Conservation (phyloP, 92 coral and sea anemone species). For the Galaxea fascicularis region DNA sequence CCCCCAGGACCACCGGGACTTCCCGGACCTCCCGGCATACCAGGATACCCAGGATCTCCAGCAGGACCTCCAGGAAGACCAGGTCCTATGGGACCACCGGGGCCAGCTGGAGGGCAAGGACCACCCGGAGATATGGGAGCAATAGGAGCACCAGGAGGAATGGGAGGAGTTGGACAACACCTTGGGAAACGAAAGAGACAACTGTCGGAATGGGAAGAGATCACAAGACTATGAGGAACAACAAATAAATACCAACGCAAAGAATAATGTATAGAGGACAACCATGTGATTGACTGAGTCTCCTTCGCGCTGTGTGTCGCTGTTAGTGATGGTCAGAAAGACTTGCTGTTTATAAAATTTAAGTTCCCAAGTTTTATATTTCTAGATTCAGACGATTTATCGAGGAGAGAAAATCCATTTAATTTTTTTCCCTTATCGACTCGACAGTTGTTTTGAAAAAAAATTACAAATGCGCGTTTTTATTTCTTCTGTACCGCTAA, state of each 20-base stretch:
- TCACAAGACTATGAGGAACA: neutral
- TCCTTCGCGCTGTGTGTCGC: neutral
- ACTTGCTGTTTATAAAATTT: neutral
- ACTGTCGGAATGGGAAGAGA: slow-evolving; percentile 14
- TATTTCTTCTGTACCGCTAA: neutral
- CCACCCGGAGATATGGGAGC: slow-evolving; percentile 94
- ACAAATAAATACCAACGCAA: neutral
- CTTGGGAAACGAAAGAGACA: slow-evolving; percentile 61
- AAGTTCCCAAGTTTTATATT: slow-evolving; percentile 24
- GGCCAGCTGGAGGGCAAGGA: slow-evolving; percentile 93
- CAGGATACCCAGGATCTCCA: slow-evolving; percentile 95
- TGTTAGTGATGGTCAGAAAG: neutral
- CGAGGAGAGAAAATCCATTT: neutral
- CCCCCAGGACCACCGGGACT: slow-evolving; percentile 98
- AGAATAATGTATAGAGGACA: neutral
- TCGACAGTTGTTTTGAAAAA: neutral
- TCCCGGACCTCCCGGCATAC: slow-evolving; percentile 96
- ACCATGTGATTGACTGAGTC: neutral
- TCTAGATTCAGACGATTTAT: neutral
- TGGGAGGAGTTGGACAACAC: slow-evolving; percentile 77
- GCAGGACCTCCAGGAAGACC: slow-evolving; percentile 98
- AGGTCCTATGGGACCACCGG: slow-evolving; percentile 98
- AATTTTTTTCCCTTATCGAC: neutral
- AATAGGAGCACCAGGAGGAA: slow-evolving; percentile 77
- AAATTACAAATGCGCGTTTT: neutral